phyloP scores from a whole-genome alignment of 2,113 vertebrate genomes.

The Merops nubicus region DNA sequence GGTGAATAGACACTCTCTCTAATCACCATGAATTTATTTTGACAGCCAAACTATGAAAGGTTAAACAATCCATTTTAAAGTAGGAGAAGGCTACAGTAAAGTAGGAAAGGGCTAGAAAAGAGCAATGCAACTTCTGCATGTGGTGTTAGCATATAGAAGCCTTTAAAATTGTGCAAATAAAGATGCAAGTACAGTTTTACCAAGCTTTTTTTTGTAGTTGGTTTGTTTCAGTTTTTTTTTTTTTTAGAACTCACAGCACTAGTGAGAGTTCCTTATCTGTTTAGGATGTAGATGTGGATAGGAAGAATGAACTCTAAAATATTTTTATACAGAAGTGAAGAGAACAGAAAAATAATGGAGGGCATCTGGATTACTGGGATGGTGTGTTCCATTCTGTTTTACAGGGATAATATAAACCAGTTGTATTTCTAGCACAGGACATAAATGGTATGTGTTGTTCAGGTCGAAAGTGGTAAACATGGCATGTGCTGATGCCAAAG shows the following conservation, averaged over 20 bases:
- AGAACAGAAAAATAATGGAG: not conserved
- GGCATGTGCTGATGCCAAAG: not conserved
- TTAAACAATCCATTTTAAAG: not conserved
- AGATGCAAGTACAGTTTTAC: not conserved
- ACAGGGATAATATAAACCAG: not conserved
- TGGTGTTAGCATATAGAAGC: not conserved
- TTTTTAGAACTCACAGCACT: not conserved
- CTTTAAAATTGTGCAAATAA: not conserved
- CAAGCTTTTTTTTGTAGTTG: not conserved
- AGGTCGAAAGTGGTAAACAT: not conserved
- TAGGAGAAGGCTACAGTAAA: not conserved
- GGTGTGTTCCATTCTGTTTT: not conserved
- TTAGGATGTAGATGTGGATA: not conserved
- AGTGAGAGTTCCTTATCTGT: not conserved
- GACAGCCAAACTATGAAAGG: not conserved
- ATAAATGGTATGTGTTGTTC: not conserved
- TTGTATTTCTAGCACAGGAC: not conserved
- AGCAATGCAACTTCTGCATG: not conserved
- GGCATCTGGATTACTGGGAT: not conserved
- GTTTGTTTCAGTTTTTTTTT: too few relatives aligned
- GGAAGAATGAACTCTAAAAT: not conserved
- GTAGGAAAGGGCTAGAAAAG: not conserved
- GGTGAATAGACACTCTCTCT: not conserved
- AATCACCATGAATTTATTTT: not conserved
- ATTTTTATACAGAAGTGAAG: not conserved